Conservation (phyloP, 2,113 vertebrate species). For the Apodemus sylvaticus region DNA sequence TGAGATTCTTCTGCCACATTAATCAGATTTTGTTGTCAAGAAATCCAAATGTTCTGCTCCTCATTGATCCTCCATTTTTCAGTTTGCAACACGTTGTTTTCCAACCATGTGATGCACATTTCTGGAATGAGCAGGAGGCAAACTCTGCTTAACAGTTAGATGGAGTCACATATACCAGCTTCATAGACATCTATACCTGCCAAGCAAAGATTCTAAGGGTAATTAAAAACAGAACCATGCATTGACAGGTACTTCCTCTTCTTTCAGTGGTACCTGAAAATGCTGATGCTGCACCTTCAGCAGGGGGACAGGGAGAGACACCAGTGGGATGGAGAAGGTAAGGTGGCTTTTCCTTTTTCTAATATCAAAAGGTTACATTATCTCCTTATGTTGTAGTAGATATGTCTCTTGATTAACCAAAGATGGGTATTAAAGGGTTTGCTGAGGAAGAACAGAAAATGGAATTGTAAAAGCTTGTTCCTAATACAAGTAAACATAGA, state of each 20-base stretch:
- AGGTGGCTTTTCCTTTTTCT: not conserved
- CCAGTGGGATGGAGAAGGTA: not conserved
- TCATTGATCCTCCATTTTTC: not conserved
- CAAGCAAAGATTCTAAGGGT: not conserved
- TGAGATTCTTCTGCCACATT: not conserved
- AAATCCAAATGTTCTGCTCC: not conserved
- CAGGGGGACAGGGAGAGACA: too few species aligned
- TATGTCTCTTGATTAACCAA: not conserved
- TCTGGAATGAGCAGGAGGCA: not conserved
- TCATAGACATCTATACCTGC: not conserved
- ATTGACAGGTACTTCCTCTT: not conserved
- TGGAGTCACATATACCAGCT: too few species aligned
- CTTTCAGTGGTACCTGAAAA: too few species aligned
- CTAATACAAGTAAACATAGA: not conserved
- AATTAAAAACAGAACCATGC: not conserved
- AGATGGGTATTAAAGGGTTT: not conserved
- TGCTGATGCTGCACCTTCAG: not conserved
- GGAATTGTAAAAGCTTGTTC: not conserved
- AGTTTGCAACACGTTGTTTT: not conserved
- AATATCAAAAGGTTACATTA: not conserved
- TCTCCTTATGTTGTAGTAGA: not conserved
- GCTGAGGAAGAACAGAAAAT: not conserved
- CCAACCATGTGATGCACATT: not conserved
- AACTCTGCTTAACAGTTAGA: not conserved
- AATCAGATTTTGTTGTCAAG: too few species aligned